Evolutionary conservation across 1,140 invertebrate genomes (phyloP).

Genomic region (Lasaia peninsularis): DNA sequence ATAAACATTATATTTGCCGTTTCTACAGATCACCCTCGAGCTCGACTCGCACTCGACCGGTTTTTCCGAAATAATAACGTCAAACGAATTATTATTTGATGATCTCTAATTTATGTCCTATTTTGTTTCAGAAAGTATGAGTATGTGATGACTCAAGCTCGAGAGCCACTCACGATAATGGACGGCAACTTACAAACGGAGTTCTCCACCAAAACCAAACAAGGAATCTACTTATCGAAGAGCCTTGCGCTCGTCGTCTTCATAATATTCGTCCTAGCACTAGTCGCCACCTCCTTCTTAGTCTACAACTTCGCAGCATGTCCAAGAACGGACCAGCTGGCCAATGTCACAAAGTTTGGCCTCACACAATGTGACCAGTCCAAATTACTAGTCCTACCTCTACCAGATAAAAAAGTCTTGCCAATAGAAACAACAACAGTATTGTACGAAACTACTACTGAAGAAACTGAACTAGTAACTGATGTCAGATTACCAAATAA

Average conservation of each 20-base stretch:
- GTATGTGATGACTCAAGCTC: conserved; percentile 66
- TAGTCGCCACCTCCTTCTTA: conserved; percentile 80
- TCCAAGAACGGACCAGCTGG: conserved; percentile 64
- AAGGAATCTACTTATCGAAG: conserved; percentile 72
- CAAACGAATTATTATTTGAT: too few species aligned
- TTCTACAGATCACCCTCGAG: too few species aligned
- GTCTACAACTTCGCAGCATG: conserved; percentile 85
- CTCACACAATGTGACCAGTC: conserved; percentile 52
- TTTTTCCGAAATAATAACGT: too few species aligned
- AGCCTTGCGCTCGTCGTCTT: conserved; percentile 70
- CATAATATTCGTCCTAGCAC: conserved; percentile 71
- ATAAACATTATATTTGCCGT: too few species aligned
- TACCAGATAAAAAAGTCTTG: conserved; percentile 55
- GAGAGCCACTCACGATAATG: conserved; percentile 68
- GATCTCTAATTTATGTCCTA: too few species aligned
- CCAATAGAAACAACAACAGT: conserved; percentile 43
- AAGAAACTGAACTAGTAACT: conserved; percentile 44
- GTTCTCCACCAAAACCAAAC: conserved; percentile 67
- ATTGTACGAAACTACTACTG: conserved; percentile 33
- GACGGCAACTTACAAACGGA: conserved; percentile 66
- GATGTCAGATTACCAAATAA: conserved; percentile 83
- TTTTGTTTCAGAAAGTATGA: conserved; percentile 45
- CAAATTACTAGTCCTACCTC: conserved; percentile 62
- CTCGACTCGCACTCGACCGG: too few species aligned
- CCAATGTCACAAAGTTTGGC: conserved; percentile 63